These are phyloP conservation scores for Troides oblongomaculatus DNA, from an alignment of 2,888 invertebrate species.

Conservation along the genomic window DNA sequence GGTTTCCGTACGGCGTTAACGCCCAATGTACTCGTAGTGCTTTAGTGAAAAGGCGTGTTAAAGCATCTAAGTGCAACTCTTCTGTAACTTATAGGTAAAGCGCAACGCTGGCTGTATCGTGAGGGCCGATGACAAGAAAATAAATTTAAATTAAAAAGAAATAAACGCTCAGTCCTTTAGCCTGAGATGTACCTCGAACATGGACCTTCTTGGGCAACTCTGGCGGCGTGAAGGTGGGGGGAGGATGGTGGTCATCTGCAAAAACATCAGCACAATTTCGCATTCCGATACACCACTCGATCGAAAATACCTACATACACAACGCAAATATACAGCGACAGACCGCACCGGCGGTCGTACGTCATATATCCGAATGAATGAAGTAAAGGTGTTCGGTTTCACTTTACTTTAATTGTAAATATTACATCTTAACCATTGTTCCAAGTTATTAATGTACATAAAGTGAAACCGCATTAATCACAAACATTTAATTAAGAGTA, in stretches of 20 bases:
- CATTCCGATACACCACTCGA: constrained; percentile 78
- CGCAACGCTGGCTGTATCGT: constrained; percentile 65
- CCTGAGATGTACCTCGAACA: constrained; percentile 91
- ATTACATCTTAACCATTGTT: neutral
- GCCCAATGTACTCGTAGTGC: constrained; percentile 49
- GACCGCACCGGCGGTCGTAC: constrained; percentile 41
- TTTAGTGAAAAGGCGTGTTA: constrained; percentile 73
- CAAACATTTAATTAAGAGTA: constrained; percentile 23
- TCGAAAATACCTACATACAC: constrained; percentile 64
- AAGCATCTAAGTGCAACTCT: constrained; percentile 76
- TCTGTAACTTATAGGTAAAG: constrained; percentile 66
- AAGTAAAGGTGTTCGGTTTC: constrained; percentile 47
- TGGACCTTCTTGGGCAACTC: constrained; percentile 99
- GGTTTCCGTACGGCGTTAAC: constrained; percentile 41
- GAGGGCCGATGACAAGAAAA: constrained; percentile 68
- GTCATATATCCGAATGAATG: constrained; percentile 27
- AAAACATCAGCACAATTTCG: constrained; percentile 86
- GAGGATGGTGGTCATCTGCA: constrained; percentile 98
- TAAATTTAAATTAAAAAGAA: constrained; percentile 55
- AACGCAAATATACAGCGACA: constrained; percentile 63
- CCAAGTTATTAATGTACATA: neutral
- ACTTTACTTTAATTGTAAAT: constrained; percentile 37
- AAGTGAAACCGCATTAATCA: constrained; percentile 29
- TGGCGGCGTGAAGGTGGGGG: constrained; percentile 98
- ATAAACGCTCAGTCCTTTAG: constrained; percentile 71